phyloP scores from a whole-genome alignment of 2,888 invertebrate species.

The Ormyrus pomaceus region DNA sequence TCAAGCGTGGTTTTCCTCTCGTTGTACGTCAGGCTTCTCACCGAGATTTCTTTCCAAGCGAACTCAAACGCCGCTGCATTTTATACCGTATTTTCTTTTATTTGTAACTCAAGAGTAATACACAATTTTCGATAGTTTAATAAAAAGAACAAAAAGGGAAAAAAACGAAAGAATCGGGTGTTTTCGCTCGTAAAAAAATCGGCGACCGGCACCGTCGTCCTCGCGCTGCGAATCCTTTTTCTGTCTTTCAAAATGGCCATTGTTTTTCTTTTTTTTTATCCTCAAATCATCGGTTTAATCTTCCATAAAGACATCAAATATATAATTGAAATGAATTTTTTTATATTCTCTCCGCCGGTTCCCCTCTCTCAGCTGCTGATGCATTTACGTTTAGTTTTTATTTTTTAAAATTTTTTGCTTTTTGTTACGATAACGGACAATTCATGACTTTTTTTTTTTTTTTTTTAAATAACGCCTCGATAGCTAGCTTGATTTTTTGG shows the following conservation, averaged over 20 bases:
- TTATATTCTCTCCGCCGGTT: neutral
- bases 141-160: neutral
- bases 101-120: neutral
- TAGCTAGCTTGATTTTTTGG: slow-evolving; percentile 64
- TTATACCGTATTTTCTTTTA: too few relatives aligned
- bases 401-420: slow-evolving; percentile 36
- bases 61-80: neutral
- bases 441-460: slow-evolving; percentile 57
- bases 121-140: neutral
- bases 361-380: slow-evolving; percentile 2
- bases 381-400: slow-evolving; percentile 12
- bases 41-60: neutral
- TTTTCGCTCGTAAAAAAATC: slow-evolving; percentile 7
- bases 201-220: neutral
- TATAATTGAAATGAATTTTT: slow-evolving; percentile 17
- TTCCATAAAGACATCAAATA: slow-evolving; percentile 28
- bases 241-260: slow-evolving; percentile 43
- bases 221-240: slow-evolving; percentile 30
- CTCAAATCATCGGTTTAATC: too few relatives aligned
- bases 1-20: neutral
- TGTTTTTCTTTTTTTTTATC: neutral
- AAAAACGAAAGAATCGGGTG: neutral
- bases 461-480: slow-evolving; percentile 61
- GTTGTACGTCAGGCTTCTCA: slow-evolving; percentile 7
- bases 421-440: slow-evolving; percentile 64